Base-by-base conservation (phyloP, 1,140 invertebrate species). In the Aphaenogaster ashmeadi region DNA sequence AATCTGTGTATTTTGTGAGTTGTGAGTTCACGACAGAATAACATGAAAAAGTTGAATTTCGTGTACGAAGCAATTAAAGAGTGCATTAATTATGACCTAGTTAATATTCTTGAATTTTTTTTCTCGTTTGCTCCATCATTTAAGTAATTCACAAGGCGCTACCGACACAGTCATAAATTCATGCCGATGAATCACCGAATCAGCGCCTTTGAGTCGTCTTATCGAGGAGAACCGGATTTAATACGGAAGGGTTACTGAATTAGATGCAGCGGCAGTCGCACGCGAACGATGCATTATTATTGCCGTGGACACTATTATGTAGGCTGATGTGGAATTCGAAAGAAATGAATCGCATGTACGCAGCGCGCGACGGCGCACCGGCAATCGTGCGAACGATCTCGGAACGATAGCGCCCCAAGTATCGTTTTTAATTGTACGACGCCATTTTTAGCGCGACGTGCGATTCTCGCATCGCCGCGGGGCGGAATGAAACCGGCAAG, bases 401-500 rank as follows among this genome's bases (percentile, higher is more conserved):
- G 66, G 21, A 52, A 71, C 79, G 79, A 83, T 72, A 83, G 54
- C 66, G 67, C 80, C 67, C 67, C 69, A 58, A 83, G 80, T 72
- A 83, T 83, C 67, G 80, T 83, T 83, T 83, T 83, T 83, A 83
- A 83, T 83, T 83, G 80, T 47, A 47, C 80, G 80, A 74, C 67
- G 80, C 69, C 80, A 83, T 83, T 83, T 83, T 83, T 60, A 83
- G 80, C 52, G 79, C 50, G 54, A 38, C 52, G 67, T 44, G 79
- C 67, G 80, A 83, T 74, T 83, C 67, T n/a, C 80, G 80, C 79
- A 33, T 83, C 66, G 79, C 64, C 79, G 79, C 66, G 38, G 69
- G 79, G 27, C 80, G 80, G 54, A 83, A 83, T 74, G 80, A 83
- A 74, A 72, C 67, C 41, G 44, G 67, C 52, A 7, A 21, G 69